Base-by-base conservation (phyloP, 2,113 vertebrate genomes). In the Bombycilla garrulus region DNA sequence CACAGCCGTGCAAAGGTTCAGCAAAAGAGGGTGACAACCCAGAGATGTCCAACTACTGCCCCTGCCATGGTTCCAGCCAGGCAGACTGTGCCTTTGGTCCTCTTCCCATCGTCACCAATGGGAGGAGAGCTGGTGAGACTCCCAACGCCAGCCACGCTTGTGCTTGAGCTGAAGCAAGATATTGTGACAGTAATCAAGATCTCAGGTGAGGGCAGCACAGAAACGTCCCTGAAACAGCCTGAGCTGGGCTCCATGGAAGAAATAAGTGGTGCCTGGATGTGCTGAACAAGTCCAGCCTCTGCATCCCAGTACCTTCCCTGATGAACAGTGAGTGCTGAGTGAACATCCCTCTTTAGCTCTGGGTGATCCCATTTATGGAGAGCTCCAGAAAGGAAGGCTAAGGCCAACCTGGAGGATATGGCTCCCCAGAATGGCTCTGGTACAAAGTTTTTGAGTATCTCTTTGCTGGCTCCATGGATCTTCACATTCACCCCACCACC, bases 1-100 rank as follows among this genome's bases (percentile, higher is more conserved):
- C 48, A 0, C 25, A 6, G 66, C 33, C 5, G 0, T 38, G 82
- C 57, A 57, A 91, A 83, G 71, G 69, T n/a, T 57, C 16, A 0
- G 1, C 2, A 11, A 24, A 78, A 61, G 56, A 81, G 29, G 51
- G 31, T 25, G 48, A 95, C 58, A 66, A 12, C 14, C 58, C 35
- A 11, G 21, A 1, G 21, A 36, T 22, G 62, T 70, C 72, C 72
- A 47, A 45, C 13, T 82, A 35, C 47, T 87, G 42, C 23, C 73
- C 33, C 47, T 50, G 67, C n/a, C 1, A 2, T 57, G 81, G 31
- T 42, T 89, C 56, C 58, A 71, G 50, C 38, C 57, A 21, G 23
- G 33, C 66, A 45, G 31, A 16, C 10, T 24, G 15, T 56, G 62
- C 36, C 60, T 53, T 47, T 86, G 56, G 70, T 69, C 7, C 21